These are phyloP conservation scores for Omphaloscelis lunosa DNA, from an alignment of 2,888 invertebrate species.

Conservation along the genomic window DNA sequence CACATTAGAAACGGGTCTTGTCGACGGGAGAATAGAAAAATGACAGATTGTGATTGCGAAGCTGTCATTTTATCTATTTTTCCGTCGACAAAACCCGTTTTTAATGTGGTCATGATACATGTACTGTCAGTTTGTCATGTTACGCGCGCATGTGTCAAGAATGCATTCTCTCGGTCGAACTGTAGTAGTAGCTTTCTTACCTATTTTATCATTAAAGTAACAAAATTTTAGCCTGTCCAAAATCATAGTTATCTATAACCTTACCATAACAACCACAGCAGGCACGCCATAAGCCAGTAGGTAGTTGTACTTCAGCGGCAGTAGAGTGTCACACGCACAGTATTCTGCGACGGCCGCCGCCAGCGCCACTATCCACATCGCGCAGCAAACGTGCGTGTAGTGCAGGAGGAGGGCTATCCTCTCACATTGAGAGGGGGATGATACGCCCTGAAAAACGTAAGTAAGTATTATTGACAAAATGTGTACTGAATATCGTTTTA, in stretches of 20 bases:
- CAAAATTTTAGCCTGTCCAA: neutral
- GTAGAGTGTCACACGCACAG: slow-evolving; percentile 91
- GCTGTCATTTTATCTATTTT: too few relatives aligned
- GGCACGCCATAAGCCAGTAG: slow-evolving; percentile 92
- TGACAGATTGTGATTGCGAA: too few relatives aligned
- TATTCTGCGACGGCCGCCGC: slow-evolving; percentile 89
- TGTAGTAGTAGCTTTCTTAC: neutral
- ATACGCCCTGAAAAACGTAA: slow-evolving; percentile 89
- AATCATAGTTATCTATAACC: slow-evolving; percentile 62
- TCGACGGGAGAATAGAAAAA: too few relatives aligned
- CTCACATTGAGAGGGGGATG: slow-evolving; percentile 92
- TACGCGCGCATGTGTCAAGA: too few relatives aligned
- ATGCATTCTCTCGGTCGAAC: too few relatives aligned
- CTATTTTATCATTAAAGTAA: neutral
- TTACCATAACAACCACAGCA: slow-evolving; percentile 92
- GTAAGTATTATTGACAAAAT: neutral
- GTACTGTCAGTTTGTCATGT: too few relatives aligned
- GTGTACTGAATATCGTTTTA: neutral
- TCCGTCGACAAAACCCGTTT: too few relatives aligned
- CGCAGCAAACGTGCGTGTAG: slow-evolving; percentile 93
- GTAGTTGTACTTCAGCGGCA: slow-evolving; percentile 91
- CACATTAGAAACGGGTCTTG: too few relatives aligned
- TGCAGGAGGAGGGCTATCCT: slow-evolving; percentile 92
- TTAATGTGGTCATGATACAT: too few relatives aligned
- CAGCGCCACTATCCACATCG: slow-evolving; percentile 93